Evolutionary conservation across 30 jellyfish, hydroid and myxozoan genomes (phyloP), one percentile per base, ranked within the genome.

Genomic region (Rhopilema esculentum): DNA sequence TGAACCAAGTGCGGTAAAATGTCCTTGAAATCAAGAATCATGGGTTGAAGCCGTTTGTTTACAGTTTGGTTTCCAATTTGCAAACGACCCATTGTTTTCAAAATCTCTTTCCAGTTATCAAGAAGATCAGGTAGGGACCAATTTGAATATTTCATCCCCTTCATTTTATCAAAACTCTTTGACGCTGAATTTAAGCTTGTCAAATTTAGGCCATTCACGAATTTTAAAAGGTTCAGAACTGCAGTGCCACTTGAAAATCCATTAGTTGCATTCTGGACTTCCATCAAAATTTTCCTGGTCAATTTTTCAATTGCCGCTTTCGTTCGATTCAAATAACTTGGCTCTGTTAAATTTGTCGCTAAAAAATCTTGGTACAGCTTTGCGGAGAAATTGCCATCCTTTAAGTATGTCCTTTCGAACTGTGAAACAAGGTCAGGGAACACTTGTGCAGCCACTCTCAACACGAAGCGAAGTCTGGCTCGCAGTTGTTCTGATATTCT

Each of bases 221-320:
- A 71, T 40, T 52, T 73, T 25, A 79, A 21, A 69, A 93, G 0
- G 48, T 83, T 93, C 27, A 70, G 57, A 30, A 88, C 15, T 22
- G 93, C 77, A 28, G 89, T 57, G 27, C 76, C 84, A n/a, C 90
- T 71, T 1, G 96, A 78, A 61, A 80, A 88, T 7, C 89, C 89
- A 1, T 90, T 96, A 52, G 97, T 93, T 31, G 86, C 90, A 24
- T 88, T 79, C 7, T 80, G 21, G 27, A 83, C 6, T 52, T 93
- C 96, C 70, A 26, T 53, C 8, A 87, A 48, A 18, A 83, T 50
- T 25, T 67, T 70, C 69, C 27, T 48, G 18, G 81, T 91, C 20
- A 93, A 26, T 8, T 70, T 69, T 16, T 72, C 49, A 29, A 93
- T 25, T 29, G 88, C 48, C n/a, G 28, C 65, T 21, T 66, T 49